A percentile compares a stretch with the other conserved stretches of the same genome.
These are phyloP conservation scores for Channa striata DNA, from an alignment of 2,797 vertebrate species.

Conservation along the genomic window DNA sequence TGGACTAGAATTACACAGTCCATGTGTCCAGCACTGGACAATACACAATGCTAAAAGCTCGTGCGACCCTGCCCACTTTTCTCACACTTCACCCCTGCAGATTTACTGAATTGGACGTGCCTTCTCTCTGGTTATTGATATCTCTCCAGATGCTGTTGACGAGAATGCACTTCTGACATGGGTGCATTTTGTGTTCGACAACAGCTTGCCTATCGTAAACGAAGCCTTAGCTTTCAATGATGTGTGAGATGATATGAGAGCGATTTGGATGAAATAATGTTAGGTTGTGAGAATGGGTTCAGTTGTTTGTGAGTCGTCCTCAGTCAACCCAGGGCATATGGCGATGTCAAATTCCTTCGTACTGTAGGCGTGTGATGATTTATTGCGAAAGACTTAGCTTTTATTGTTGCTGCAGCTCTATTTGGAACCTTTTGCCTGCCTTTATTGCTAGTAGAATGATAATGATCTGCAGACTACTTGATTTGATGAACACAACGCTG, in stretches of 20 bases:
- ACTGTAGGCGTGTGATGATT: constrained; percentile 38
- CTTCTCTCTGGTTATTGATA: constrained; percentile 37
- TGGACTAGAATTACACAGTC: constrained; percentile 81
- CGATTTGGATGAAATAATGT: constrained; percentile 51
- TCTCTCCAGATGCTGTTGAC: constrained; percentile 49
- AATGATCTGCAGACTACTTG: constrained; percentile 33
- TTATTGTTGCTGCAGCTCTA: constrained; percentile 42
- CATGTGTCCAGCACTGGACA: constrained; percentile 79
- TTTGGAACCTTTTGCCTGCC: constrained; percentile 27
- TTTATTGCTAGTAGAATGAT: constrained; percentile 31
- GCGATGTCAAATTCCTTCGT: constrained; percentile 41
- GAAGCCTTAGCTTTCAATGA: constrained; percentile 26
- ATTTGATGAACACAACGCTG: constrained; percentile 19
- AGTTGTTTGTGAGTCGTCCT: constrained; percentile 49
- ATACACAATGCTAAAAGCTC: constrained; percentile 61
- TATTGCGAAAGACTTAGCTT: constrained; percentile 40
- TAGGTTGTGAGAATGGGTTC: constrained; percentile 33
- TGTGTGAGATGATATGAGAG: constrained; percentile 24
- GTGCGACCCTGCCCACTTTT: constrained; percentile 58
- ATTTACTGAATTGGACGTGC: constrained; percentile 46
- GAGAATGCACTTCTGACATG: constrained; percentile 14
- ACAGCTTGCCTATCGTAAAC: constrained; percentile 9
- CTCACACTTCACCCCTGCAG: constrained; percentile 57
- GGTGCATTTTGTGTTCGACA: constrained; percentile 24
- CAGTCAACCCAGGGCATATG: constrained; percentile 34